Base-by-base conservation (phyloP, 2,888 invertebrate genomes). In the Ophraella communa region DNA sequence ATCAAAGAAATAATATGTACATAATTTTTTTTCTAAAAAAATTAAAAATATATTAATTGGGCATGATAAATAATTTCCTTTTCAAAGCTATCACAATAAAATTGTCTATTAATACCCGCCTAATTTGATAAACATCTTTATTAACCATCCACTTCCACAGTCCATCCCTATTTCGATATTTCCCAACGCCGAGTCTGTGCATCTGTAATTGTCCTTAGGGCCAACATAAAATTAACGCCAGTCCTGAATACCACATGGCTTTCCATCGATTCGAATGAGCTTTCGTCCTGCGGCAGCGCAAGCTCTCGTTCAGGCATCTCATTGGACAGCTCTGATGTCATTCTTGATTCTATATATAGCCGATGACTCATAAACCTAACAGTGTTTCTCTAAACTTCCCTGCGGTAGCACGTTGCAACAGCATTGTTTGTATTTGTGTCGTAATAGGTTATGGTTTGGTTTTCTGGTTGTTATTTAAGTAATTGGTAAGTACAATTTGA, bases 361-460 rank as follows among this genome's bases (percentile, higher is more conserved):
- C 73, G 77, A 79, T 81, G 81, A 81, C 71, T 81, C 81, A 81
- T 80, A 77, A 73, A 67, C 69, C 73, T 73, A 75, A 78, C 80
- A 81, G 81, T 80, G 76, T 80, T 80, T 78, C 76, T 78, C 78
- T 71, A 71, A 77, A 73, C 70, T 67, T 69, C 73, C 68, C 56
- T 69, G 74, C 67, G 75, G 73, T 71, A 74, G 70, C 76, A 76
- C 77, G 76, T 72, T 65, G 70, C 63, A 53, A 35, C 74, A 73
- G 71, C 70, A 71, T 72, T 74, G 71, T 72, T 74, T 72, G 70
- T 71, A 71, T 71, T 68, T 73, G 74, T 74, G 68, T 60, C 67
- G 66, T 61, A 65, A 66, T 69, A 70, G 64, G 64, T 66, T 70
- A 62, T 63, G 65, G 23, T 64, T 65, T 61, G 52, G 54, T 62